Percentiles rank a stretch among this genome's conserved stretches.
These are phyloP conservation scores for Brachyptera risi DNA, from an alignment of 2,888 invertebrate genomes.

Conservation along the genomic window DNA sequence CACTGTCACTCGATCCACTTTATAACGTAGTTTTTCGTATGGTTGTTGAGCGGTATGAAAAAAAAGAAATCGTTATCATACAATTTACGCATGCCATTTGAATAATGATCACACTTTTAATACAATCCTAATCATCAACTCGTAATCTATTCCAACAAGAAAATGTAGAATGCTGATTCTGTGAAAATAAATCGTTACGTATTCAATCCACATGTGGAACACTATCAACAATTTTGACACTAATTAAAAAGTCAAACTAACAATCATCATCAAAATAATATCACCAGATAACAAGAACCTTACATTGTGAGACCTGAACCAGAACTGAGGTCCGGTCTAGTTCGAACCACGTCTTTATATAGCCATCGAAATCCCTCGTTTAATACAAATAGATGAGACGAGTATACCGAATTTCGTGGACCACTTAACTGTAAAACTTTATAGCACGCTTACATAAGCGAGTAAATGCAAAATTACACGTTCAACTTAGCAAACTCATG, in stretches of 20 bases:
- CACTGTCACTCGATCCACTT: too few species aligned
- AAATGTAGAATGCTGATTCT: neutral
- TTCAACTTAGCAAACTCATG: slow-evolving; percentile 55
- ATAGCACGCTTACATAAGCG: slow-evolving; percentile 50
- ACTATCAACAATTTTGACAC: too few species aligned
- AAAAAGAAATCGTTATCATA: too few species aligned
- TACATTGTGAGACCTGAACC: slow-evolving; percentile 33
- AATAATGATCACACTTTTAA: too few species aligned
- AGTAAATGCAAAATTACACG: slow-evolving; percentile 58
- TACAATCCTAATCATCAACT: too few species aligned
- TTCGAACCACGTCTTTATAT: slow-evolving; percentile 49
- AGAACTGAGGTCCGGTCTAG: slow-evolving; percentile 40
- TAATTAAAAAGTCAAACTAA: too few species aligned
- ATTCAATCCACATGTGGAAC: too few species aligned
- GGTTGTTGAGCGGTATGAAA: too few species aligned
- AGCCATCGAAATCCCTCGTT: slow-evolving; percentile 33
- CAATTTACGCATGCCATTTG: too few species aligned
- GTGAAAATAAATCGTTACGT: too few species aligned
- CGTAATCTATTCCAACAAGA: neutral
- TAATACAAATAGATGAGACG: slow-evolving; percentile 33
- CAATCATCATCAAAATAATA: too few species aligned
- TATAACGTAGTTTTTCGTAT: too few species aligned
- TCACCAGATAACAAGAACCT: slow-evolving; percentile 9
- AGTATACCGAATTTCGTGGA: slow-evolving; percentile 58
- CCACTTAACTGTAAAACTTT: slow-evolving; percentile 60